These are phyloP conservation scores for Pseudochirops cupreus DNA, from an alignment of 2,797 vertebrate species.

Conservation along the genomic window DNA sequence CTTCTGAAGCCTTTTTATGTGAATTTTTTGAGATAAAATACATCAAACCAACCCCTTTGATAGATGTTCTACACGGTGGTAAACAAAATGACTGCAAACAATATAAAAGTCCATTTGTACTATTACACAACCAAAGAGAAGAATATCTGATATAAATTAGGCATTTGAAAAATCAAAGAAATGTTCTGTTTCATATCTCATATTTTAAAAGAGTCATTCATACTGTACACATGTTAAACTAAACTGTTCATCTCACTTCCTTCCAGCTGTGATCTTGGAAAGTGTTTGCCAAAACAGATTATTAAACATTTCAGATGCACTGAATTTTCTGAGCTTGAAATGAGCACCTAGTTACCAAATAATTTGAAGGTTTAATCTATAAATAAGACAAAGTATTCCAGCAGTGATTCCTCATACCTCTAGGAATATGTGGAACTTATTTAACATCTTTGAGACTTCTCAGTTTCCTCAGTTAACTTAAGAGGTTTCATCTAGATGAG, in stretches of 20 bases:
- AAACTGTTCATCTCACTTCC: constrained; percentile 5
- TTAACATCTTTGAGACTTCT: not conserved
- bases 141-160: constrained; percentile 26
- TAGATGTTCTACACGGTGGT: constrained; percentile 12
- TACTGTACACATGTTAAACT: constrained; percentile 16
- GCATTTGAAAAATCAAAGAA: constrained; percentile 66
- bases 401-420: not conserved
- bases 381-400: not conserved
- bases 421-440: not conserved
- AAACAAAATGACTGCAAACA: constrained; percentile 48
- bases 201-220: constrained; percentile 21
- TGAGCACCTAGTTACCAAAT: not conserved
- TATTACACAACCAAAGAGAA: constrained; percentile 17
- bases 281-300: not conserved
- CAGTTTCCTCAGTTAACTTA: not conserved
- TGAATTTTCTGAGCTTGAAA: constrained; percentile 11
- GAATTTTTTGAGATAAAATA: constrained; percentile 66
- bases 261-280: not conserved
- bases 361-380: not conserved
- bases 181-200: not conserved
- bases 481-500: not conserved
- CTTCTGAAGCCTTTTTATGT: constrained; percentile 57
- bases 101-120: not conserved
- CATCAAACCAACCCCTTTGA: constrained; percentile 63
- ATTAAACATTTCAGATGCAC: not conserved